Percentiles rank a stretch among this genome's conserved stretches.
Evolutionary conservation across 2,888 invertebrate genomes (phyloP).

Genomic region (Athalia rosae): DNA sequence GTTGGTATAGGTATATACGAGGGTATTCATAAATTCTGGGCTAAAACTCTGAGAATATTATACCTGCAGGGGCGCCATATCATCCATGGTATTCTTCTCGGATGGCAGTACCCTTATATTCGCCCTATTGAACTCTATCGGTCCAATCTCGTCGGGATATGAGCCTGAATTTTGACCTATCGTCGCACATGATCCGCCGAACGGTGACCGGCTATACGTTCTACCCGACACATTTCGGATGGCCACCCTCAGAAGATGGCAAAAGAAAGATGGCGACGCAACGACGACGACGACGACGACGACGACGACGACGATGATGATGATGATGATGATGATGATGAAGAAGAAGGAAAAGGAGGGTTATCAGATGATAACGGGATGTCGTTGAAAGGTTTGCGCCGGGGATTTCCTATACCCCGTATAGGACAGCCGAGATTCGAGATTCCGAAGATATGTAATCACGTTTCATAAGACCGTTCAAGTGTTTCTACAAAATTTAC

Average conservation of each 20-base stretch:
- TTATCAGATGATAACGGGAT: too few species aligned
- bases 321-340: background rate
- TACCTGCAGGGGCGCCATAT: too few species aligned
- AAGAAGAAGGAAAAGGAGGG: too few species aligned
- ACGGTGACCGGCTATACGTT: background rate
- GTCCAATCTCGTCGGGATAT: too few species aligned
- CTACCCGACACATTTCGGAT: too few species aligned
- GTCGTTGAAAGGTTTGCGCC: background rate
- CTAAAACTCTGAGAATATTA: too few species aligned
- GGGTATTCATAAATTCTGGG: too few species aligned
- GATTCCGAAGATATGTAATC: conserved; percentile 21
- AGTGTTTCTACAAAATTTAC: conserved; percentile 37
- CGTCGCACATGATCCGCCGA: conserved; percentile 9
- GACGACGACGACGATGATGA: background rate
- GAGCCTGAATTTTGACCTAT: conserved; percentile 23
- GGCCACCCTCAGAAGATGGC: too few species aligned
- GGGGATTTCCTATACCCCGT: background rate
- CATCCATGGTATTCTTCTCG: too few species aligned
- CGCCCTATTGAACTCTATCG: too few species aligned
- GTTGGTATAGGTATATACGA: too few species aligned
- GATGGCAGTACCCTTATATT: too few species aligned
- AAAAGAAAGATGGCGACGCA: conserved; percentile 6
- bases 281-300: background rate
- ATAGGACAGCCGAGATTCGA: background rate
- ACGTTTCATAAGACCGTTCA: conserved; percentile 31